Conservation (phyloP, 1,140 invertebrate genomes). For the Drosophila arizonae region DNA sequence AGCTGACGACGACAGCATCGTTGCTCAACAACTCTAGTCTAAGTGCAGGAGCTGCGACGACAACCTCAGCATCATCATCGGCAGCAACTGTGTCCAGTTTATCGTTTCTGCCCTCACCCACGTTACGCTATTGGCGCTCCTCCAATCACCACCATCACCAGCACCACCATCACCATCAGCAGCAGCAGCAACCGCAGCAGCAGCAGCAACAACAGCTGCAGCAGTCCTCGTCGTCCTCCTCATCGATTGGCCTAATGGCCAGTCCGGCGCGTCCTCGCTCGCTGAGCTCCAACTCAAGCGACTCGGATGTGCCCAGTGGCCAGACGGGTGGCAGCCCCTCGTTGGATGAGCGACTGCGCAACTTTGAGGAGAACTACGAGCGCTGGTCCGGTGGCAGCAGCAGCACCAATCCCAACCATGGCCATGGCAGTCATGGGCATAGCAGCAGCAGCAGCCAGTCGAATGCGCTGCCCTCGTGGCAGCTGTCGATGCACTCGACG, state of each 20-base stretch:
- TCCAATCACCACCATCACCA: constrained; percentile 73
- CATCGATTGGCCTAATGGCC: constrained; percentile 59
- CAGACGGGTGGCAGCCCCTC: constrained; percentile 85
- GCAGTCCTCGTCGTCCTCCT: constrained; percentile 32
- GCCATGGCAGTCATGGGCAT: constrained; percentile 23
- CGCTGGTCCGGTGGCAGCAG: constrained; percentile 91
- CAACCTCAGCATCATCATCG: constrained; percentile 31
- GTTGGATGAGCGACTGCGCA: constrained; percentile 93
- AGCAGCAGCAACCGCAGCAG: constrained; percentile 38
- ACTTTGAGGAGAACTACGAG: constrained; percentile 96
- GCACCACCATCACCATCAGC: constrained; percentile 71
- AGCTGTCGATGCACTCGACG: constrained; percentile 64
- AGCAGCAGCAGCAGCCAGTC: constrained; percentile 25
- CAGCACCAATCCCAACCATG: constrained; percentile 38
- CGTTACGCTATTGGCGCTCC: constrained; percentile 76
- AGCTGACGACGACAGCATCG: constrained; percentile 25
- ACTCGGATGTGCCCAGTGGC: constrained; percentile 84
- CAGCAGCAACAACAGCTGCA: constrained; percentile 54
- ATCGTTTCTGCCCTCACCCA: constrained; percentile 68
- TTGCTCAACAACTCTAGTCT: constrained; percentile 77
- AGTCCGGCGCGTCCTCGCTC: constrained; percentile 86
- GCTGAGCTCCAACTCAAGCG: constrained; percentile 85
- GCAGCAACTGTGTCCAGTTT: constrained; percentile 38
- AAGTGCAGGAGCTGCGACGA: constrained; percentile 37
- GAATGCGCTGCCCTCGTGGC: constrained; percentile 61